Base-by-base conservation (phyloP, 2,888 invertebrate species). In the Eupithecia pulchellata region DNA sequence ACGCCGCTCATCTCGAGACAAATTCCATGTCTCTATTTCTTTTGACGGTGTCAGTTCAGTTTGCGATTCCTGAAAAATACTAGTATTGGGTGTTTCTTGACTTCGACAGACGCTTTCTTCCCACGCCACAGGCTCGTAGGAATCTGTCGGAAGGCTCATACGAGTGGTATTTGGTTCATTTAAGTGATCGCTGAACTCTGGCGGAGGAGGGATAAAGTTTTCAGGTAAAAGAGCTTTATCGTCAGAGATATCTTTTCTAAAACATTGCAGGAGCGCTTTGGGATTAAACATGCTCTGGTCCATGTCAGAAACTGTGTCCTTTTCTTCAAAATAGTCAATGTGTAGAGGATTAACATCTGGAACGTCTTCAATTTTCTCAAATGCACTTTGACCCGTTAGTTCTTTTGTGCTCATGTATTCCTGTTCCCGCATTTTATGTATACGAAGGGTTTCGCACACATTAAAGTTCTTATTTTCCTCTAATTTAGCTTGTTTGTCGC, bases 251-350 rank as follows among this genome's bases (percentile, higher is more conserved):
- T 81, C 79, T 30, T 81, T 78, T 68, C 71, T 78, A 47, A 83
- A 80, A 78, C 80, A 82, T 80, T 91, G 86, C 66, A 94, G 78
- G 57, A 94, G 79, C 52, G 83, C 85, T 85, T 87, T 90, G 4
- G 93, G 93, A 78, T 93, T 84, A 55, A 94, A 86, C 88, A 93
- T 85, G 17, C 84, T 81, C 27, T 86, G 82, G 70, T 87, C 87
- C 68, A 91, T 79, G 71, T 85, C 79, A 42, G 77, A 82, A 32
- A 85, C 78, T 4, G 65, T 36, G 34, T 65, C 69, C 13, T 57
- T 61, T 27, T 36, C 61, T 57, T 64, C 72, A 13, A 66, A 58
- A 47, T 42, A 20, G 13, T 62, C 47, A 4, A 55, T 62, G 25
- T 36, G 32, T 1, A 30, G 34, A 52, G 30, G n/a, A 58, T 66